Evolutionary conservation across 2,797 vertebrate species (phyloP), one percentile per base, ranked within the genome.

Genomic region (Lutjanus argentimaculatus): DNA sequence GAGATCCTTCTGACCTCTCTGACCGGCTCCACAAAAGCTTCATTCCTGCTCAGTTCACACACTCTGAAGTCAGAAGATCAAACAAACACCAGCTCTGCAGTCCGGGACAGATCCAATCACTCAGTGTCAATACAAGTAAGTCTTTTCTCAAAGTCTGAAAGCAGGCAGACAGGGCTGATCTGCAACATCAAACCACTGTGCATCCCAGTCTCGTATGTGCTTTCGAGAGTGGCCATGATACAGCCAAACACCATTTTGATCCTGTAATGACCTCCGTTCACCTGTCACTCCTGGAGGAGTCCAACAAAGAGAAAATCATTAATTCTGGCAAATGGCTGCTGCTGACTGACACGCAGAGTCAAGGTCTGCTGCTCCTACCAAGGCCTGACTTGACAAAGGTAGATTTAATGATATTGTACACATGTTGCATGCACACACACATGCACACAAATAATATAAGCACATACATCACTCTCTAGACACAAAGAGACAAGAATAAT

Each of bases 81-180:
- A 56, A 79, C 74, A 79, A 49, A 84, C 68, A 80, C 63, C n/a
- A 21, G 68, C 63, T 88, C 57, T 57, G 57, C 2, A 2, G 46
- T 55, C n/a, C 9, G 42, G 52, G 59, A 83, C 66, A 55, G 83
- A 91, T 89, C 77, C 69, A 90, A 83, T 88, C 74, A 76, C 71
- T 80, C 67, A 67, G 56, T 83, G 85, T 87, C 82, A 88, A 88
- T 72, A 90, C 17, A 67, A 36, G 73, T 67, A 76, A 81, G 83
- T 68, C 58, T 82, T 87, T 88, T 71, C 61, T 74, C 12, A 65
- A 55, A 87, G 80, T 88, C 82, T 75, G 62, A 82, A 69, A 72
- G 61, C 57, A 75, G 68, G 74, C 59, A 71, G 67, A 73, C 53
- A 69, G 63, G 76, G 59, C 65, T 45, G 64, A 63, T 73, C 57